Conservation (phyloP, 2,113 vertebrate species). For the Chauna torquata region DNA sequence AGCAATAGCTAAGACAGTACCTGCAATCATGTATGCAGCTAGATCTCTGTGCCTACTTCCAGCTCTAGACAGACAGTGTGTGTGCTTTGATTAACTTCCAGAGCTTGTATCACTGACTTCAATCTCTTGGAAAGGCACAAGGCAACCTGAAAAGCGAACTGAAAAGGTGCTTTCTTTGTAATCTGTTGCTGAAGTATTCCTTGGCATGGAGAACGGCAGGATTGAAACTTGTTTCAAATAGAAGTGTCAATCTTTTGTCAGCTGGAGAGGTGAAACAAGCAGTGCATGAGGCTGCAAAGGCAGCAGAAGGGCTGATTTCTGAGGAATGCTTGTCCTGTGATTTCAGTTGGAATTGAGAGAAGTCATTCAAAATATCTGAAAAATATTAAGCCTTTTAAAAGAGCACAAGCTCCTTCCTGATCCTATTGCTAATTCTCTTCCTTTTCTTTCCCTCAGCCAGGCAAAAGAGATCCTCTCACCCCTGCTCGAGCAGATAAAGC, state of each 20-base stretch:
- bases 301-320: background rate
- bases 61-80: background rate
- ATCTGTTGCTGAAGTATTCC: background rate
- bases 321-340: background rate
- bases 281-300: rapidly evolving
- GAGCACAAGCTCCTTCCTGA: background rate
- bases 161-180: background rate
- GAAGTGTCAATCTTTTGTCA: background rate
- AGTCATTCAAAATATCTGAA: background rate
- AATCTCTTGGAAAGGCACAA: background rate
- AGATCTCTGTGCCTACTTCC: background rate
- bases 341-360: background rate
- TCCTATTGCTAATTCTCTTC: background rate
- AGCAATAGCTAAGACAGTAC: background rate
- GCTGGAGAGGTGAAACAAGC: background rate
- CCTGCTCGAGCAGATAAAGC: background rate
- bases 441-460: background rate
- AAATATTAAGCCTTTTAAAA: background rate
- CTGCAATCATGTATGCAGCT: background rate
- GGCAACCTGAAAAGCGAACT: background rate
- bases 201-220: background rate
- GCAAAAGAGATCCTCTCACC: background rate
- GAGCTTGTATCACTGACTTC: background rate
- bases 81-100: constrained; percentile 9
- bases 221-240: background rate